Evolutionary conservation across 2,797 vertebrate genomes (phyloP), one percentile per base, ranked within the genome.

Genomic region (Phrynocephalus forsythii): DNA sequence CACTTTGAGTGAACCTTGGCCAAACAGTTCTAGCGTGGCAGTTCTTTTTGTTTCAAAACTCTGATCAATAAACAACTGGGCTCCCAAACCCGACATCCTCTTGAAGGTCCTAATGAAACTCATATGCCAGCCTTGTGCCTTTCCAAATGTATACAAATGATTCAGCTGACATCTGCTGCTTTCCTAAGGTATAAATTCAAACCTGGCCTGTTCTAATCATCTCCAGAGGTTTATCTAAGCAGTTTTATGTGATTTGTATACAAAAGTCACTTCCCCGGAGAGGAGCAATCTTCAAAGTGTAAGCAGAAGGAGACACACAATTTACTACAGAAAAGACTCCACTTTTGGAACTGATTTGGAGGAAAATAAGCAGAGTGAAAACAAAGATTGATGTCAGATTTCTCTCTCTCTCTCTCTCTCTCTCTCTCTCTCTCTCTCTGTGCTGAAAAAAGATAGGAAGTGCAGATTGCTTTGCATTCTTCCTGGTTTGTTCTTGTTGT

Each of bases 221-320:
- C 90, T 95, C 93, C 95, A 96, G 94, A 90, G 78, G 28, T 4
- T 89, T 89, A 85, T 92, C 94, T 91, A 76, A 96, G 89, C 92
- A 91, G 92, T 93, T 94, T 93, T 71, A 73, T 89, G 33, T 95
- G 93, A 94, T 96, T 96, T 96, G 94, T 97, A 73, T 95, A 96
- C 91, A 94, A 91, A 96, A 95, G 84, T 92, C 86, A 84, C 88
- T 95, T 95, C 95, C 95, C 93, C 82, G 91, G 95, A 95, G 93
- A 94, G 88, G 88, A 86, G 56, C 73, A 50, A 86, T 93, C 93
- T 63, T 92, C 93, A 78, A 95, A 94, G 94, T 88, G 76, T 91
- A 92, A 95, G 94, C 93, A 81, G 90, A 95, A 95, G 88, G 92
- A 94, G 91, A 78, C 86, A 88, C 69, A 94, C 8, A 28, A 44